phyloP scores from a whole-genome alignment of 2,888 invertebrate genomes.

The Eilema depressum region DNA sequence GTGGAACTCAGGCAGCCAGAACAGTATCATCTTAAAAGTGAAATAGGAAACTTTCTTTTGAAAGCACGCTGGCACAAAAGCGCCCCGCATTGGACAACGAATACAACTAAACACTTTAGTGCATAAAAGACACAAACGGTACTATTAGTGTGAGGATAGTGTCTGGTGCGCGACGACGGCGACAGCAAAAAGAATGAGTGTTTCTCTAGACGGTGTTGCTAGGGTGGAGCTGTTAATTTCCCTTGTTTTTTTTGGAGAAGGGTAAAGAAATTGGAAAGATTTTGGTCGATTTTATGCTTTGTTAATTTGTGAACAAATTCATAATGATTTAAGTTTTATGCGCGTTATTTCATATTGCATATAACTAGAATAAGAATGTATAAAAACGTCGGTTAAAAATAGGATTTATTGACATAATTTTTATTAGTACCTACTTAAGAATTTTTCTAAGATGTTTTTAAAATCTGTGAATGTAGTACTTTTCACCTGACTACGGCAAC shows the following conservation, averaged over 20 bases:
- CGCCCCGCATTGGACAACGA: slow-evolving; percentile 76
- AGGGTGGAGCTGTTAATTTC: background rate
- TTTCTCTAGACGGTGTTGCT: slow-evolving; percentile 41
- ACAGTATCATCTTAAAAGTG: slow-evolving; percentile 57
- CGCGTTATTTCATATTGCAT: too few relatives aligned
- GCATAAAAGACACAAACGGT: slow-evolving; percentile 81
- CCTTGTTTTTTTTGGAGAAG: background rate
- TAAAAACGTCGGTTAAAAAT: too few relatives aligned
- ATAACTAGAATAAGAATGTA: too few relatives aligned
- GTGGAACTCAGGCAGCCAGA: slow-evolving; percentile 39
- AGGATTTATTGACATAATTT: too few relatives aligned
- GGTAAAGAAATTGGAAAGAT: background rate
- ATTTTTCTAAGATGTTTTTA: too few relatives aligned
- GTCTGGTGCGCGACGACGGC: slow-evolving; percentile 72
- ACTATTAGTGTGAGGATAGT: slow-evolving; percentile 83
- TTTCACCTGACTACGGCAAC: too few relatives aligned
- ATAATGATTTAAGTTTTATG: too few relatives aligned
- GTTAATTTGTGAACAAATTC: too few relatives aligned
- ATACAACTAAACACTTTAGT: slow-evolving; percentile 85
- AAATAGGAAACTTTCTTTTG: slow-evolving; percentile 68
- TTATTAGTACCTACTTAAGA: too few relatives aligned
- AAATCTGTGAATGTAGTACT: too few relatives aligned
- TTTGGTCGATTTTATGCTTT: background rate
- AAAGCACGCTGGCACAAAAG: slow-evolving; percentile 66
- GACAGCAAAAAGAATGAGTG: slow-evolving; percentile 76